Base-by-base conservation (phyloP, 2,113 vertebrate genomes). In the Trinectes maculatus region DNA sequence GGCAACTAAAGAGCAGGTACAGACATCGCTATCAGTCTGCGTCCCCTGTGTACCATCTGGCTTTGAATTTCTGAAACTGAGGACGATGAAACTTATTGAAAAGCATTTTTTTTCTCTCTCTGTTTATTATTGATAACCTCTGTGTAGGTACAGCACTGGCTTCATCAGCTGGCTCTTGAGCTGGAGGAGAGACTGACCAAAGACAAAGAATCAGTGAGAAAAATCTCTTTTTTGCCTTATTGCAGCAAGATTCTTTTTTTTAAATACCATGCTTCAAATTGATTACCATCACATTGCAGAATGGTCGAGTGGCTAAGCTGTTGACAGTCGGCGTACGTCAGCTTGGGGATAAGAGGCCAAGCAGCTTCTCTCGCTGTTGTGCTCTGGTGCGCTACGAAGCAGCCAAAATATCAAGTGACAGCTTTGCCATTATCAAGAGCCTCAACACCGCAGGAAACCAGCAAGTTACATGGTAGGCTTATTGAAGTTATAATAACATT, bases 121-220 rank as follows among this genome's bases (percentile, higher is more conserved):
- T 59, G 21, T 69, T 15, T 3, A 28, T 40, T 9, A 19, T 54
- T 7, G 6, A 16, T 49, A 33, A 47, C 9, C 3, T 56, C 5
- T 72, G 10, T 49, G 8, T 85, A 99, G 98, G 95, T 99, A 21
- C 94, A 96, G 15, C 89, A 96, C 79, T 99, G 98, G 98, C 94
- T 99, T 16, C 77, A 95, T 80, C 97, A 99, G 29, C 76, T 99
- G 87, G 93, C 96, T 37, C 92, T 95, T 48, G 98, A 99, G 87
- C 86, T 99, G 81, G 95, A 98, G 77, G 96, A 96, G 66, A 94
- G 98, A 72, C 87, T 99, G 66, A 93, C 70, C 51, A 97, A 99
- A 77, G 97, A 99, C 86, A 93, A 82, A 87, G 95, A 92, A 44
- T 92, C 87, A 91, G 98, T 99, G 88, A 95, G 36, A 21, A 61